phyloP scores from a whole-genome alignment of 2,797 vertebrate genomes.

The Chelonia mydas region DNA sequence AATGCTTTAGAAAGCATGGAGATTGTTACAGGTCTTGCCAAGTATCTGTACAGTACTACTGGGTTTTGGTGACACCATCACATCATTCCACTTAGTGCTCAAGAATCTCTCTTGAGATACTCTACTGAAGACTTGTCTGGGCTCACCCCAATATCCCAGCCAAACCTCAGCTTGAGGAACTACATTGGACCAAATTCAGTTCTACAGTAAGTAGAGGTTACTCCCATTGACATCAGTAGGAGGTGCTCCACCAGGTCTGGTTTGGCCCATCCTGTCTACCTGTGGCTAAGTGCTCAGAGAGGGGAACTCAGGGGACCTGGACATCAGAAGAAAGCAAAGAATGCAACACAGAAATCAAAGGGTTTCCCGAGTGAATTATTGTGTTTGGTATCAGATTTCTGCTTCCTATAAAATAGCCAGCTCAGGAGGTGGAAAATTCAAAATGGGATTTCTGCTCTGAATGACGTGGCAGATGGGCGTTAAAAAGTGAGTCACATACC shows the following conservation, averaged over 20 bases:
- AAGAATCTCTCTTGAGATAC: constrained; percentile 30
- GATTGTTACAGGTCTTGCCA: constrained; percentile 1
- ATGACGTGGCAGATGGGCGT: background rate
- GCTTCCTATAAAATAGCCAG: background rate
- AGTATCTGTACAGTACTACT: background rate
- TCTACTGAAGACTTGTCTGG: background rate
- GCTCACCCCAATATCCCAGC: background rate
- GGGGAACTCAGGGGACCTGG: too few relatives aligned
- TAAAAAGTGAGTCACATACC: constrained; percentile 79
- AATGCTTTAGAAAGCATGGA: constrained; percentile 14
- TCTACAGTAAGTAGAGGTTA: background rate
- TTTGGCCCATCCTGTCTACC: background rate
- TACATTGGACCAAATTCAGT: background rate
- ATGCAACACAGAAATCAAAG: background rate
- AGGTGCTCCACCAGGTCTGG: background rate
- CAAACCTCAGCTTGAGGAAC: background rate
- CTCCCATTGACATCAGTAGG: background rate
- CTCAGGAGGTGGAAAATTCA: background rate
- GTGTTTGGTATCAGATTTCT: background rate
- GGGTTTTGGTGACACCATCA: constrained; percentile 20
- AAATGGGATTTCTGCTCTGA: background rate
- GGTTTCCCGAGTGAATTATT: background rate
- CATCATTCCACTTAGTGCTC: background rate
- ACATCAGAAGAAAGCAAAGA: background rate
- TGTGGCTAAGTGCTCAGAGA: background rate